Evolutionary conservation across 2,888 invertebrate genomes (phyloP), one percentile per base, ranked within the genome.

Genomic region (Carcina quercana): DNA sequence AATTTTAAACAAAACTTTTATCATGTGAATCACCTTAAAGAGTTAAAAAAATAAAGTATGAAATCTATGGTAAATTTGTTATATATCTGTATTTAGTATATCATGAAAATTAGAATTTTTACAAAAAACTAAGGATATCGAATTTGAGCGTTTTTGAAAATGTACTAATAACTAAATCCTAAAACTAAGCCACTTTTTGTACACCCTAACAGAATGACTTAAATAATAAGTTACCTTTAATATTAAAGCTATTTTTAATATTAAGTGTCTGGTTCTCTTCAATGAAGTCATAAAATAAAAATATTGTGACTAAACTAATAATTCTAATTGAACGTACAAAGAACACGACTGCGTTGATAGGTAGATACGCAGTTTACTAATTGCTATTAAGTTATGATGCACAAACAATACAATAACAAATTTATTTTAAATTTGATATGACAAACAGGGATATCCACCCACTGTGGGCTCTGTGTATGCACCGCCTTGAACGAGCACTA

Each of bases 371-470:
- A n/a, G n/a, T n/a, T n/a, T n/a, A n/a, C n/a, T n/a, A 25, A 10
- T 10, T 12, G 7, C 15, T 14, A 14, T 13, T 25, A 3, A 5
- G n/a, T 5, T 25, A 25, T 25, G 25, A 6, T 15, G 8, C 11
- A 14, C 14, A 25, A 8, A 22, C 3, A 7, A 3, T 15, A 12
- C 17, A 10, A 15, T 30, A 11, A 17, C 24, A 24, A 4, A 14
- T 34, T 29, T 14, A 13, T 15, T 21, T 34, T 30, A 15, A n/a
- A n/a, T n/a, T n/a, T 15, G 25, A 32, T 36, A 32, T 31, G 25
- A 28, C 28, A 27, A 32, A 28, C 10, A n/a, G 25, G 1, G 21
- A 15, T 21, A 30, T 27, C 35, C 30, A 32, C 34, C 35, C 32
- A 32, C 28, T 13, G 30, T 13, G 21, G 28, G 28, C 14, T 30